phyloP scores from a whole-genome alignment of 2,888 invertebrate genomes.

The Morpho deidamia region DNA sequence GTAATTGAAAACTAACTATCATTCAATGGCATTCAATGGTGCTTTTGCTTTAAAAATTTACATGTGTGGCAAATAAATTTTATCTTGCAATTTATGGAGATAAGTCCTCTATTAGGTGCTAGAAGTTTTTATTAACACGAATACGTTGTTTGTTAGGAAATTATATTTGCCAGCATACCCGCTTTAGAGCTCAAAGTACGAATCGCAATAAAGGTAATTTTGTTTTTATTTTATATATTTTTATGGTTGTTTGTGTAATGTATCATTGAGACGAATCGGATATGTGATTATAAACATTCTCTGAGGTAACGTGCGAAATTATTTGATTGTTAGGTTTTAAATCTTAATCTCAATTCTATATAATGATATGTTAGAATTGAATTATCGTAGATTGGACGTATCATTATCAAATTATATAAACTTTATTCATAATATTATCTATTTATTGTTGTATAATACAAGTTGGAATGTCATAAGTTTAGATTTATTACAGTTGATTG shows the following conservation, averaged over 20 bases:
- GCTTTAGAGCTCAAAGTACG: background rate
- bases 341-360: background rate
- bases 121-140: background rate
- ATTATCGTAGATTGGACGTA: constrained; percentile 4
- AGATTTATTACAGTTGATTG: too few relatives aligned
- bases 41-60: constrained; percentile 41
- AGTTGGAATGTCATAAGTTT: too few relatives aligned
- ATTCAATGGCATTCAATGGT: constrained; percentile 37
- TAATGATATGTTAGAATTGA: constrained; percentile 9
- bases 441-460: too few relatives aligned
- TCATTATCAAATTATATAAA: constrained; percentile 9
- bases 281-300: constrained; percentile 10
- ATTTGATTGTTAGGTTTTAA: background rate
- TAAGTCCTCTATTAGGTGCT: background rate
- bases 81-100: background rate
- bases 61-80: constrained; percentile 36
- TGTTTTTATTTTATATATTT: constrained; percentile 33
- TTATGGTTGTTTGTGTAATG: constrained; percentile 23
- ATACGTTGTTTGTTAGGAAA: background rate
- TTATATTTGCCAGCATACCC: too few relatives aligned
- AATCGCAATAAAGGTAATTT: constrained; percentile 40
- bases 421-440: too few relatives aligned
- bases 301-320: background rate
- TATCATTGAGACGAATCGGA: constrained; percentile 36
- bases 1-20: constrained; percentile 29